phyloP scores from a whole-genome alignment of 2,797 vertebrate genomes.

The Typhlichthys subterraneus region DNA sequence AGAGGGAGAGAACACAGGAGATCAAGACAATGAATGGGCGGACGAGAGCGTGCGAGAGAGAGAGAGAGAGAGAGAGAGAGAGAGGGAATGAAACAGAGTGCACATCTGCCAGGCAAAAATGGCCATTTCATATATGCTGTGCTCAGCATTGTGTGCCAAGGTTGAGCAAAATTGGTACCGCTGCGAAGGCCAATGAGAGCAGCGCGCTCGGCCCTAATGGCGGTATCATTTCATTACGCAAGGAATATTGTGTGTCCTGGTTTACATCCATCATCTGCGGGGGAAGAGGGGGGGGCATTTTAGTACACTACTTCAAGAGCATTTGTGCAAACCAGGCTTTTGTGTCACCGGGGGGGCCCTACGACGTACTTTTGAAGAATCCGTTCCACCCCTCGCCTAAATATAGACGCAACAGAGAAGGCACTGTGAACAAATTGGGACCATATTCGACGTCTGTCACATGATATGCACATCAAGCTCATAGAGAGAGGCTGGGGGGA shows the following conservation, averaged over 20 bases:
- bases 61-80: not conserved
- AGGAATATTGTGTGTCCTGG: slow-evolving; percentile 29
- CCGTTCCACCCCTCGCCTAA: slow-evolving; percentile 3
- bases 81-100: not conserved
- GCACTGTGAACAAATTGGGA: slow-evolving; percentile 32
- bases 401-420: slow-evolving; percentile 6
- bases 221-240: slow-evolving; percentile 18
- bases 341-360: slow-evolving; percentile 21
- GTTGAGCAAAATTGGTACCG: slow-evolving; percentile 33
- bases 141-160: slow-evolving; percentile 12
- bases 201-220: slow-evolving; percentile 27
- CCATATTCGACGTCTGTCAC: slow-evolving; percentile 27
- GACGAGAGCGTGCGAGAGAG: not conserved
- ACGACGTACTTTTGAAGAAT: slow-evolving; percentile 30
- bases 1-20: too few relatives aligned
- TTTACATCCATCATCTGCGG: slow-evolving; percentile 16
- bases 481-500: not conserved
- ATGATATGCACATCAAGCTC: slow-evolving; percentile 4
- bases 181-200: slow-evolving; percentile 19
- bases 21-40: too few relatives aligned
- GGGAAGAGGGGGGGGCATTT: slow-evolving; percentile 5
- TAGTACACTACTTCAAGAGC: slow-evolving; percentile 15
- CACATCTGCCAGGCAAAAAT: slow-evolving; percentile 8
- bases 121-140: slow-evolving; percentile 20
- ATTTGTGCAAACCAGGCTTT: slow-evolving; percentile 27